These are phyloP conservation scores for Genyomyrus donnyi DNA, from an alignment of 2,113 vertebrate species.

Conservation along the genomic window DNA sequence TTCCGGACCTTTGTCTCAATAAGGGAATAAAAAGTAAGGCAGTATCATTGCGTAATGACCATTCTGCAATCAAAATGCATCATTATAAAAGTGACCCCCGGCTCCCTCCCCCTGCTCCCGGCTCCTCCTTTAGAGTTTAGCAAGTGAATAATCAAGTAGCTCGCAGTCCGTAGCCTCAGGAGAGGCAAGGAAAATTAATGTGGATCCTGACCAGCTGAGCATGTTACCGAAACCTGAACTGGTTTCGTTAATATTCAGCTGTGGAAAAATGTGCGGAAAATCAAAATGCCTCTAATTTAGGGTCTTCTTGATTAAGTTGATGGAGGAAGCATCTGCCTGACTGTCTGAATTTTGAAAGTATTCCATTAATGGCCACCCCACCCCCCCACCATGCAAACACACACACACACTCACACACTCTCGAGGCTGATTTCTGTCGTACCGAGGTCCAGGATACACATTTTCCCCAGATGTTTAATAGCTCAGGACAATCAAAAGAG, in stretches of 20 bases:
- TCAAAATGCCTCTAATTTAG: neutral
- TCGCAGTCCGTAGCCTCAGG: neutral
- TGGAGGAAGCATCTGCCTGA: neutral
- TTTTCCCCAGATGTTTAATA: neutral
- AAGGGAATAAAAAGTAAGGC: neutral
- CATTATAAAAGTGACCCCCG: neutral
- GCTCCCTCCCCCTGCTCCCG: neutral
- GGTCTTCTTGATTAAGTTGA: neutral
- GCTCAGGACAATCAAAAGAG: neutral
- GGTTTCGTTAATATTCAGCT: neutral
- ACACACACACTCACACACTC: neutral
- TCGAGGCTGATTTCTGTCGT: neutral
- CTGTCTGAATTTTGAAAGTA: neutral
- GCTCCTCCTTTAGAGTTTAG: neutral
- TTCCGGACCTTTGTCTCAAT: neutral
- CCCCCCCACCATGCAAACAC: neutral
- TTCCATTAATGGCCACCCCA: neutral
- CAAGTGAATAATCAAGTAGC: neutral
- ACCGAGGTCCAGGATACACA: neutral
- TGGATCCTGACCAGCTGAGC: neutral
- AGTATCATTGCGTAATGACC: neutral
- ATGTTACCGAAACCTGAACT: neutral
- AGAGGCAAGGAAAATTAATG: neutral
- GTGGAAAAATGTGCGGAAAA: neutral
- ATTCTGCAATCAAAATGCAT: neutral